These are phyloP conservation scores for Scortum barcoo DNA, from an alignment of 2,113 vertebrate species.

Conservation along the genomic window DNA sequence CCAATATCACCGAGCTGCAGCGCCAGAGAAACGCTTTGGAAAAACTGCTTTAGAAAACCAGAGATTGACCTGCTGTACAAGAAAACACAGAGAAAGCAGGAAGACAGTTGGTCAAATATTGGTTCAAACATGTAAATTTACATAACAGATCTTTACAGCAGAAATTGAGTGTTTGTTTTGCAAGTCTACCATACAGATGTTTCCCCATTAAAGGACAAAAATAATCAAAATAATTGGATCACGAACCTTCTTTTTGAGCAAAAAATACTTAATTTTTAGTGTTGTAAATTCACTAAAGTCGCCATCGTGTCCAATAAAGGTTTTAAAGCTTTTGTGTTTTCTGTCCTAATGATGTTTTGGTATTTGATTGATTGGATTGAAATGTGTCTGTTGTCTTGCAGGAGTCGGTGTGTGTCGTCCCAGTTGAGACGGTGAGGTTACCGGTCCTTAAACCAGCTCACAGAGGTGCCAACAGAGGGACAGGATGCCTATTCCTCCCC, in stretches of 20 bases:
- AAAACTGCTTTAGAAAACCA: too few species aligned
- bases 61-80: neutral
- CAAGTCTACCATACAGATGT: neutral
- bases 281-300: neutral
- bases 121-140: neutral
- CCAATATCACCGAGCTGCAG: neutral
- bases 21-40: neutral
- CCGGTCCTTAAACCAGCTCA: slow-evolving; percentile 27
- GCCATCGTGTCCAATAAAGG: neutral
- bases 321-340: neutral
- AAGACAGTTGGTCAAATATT: too few species aligned
- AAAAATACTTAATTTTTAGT: neutral
- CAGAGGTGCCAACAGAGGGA: slow-evolving; percentile 73
- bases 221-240: too few species aligned
- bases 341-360: neutral
- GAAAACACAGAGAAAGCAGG: neutral
- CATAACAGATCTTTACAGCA: neutral
- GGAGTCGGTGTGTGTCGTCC: slow-evolving; percentile 48
- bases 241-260: neutral
- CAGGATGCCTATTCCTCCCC: slow-evolving; percentile 95
- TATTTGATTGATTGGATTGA: neutral
- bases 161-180: neutral
- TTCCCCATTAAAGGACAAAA: neutral
- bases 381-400: slow-evolving; percentile 25
- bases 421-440: slow-evolving; percentile 58